Base-by-base conservation (phyloP, 2,113 vertebrate species). In the Thomomys bottae region DNA sequence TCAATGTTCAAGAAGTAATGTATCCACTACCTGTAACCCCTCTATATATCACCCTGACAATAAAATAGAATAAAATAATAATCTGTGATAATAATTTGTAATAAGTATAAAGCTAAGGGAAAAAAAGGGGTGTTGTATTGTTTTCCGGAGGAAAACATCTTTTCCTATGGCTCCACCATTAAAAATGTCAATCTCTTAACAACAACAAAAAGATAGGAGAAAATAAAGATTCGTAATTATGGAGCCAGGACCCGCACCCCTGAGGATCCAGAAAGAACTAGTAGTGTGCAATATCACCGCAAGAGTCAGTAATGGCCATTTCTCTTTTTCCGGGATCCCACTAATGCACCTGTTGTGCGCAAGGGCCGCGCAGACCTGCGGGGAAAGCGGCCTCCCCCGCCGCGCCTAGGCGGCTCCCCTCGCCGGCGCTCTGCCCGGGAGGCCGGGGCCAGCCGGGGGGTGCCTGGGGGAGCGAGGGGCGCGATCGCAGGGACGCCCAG, bases 261-360 rank as follows among this genome's bases (percentile, higher is more conserved):
- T 49, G 45, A 49, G 45, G 45, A 3, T 24, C 66, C 23, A 59
- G 59, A 83, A 79, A 64, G 64, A 77, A 67, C 42, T 9, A 17
- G 76, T 9, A 17, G 76, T 83, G 88, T 89, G 88, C 82, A 42
- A 36, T n/a, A n/a, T 30, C 59, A 28, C 45, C 18, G 1, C 45
- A 42, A 59, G 72, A 80, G 66, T 17, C 23, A 49, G 68, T 79
- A 1, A 28, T 45, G 82, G 73, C 21, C 21, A 54, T 82, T 84
- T 54, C 71, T 77, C 64, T 79, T 85, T 94, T 88, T 90, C 82
- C 18, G 61, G 79, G 73, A 95, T 71, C 32, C 57, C 61, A 72
- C 28, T 15, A 94, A 91, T 30, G 45, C 94, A 94, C 94, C 93
- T 76, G 82, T 14, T 82, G 67, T 86, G 89, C 28, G 11, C 2